Evolutionary conservation across 2,113 vertebrate genomes (phyloP).

Genomic region (Stegastes partitus): DNA sequence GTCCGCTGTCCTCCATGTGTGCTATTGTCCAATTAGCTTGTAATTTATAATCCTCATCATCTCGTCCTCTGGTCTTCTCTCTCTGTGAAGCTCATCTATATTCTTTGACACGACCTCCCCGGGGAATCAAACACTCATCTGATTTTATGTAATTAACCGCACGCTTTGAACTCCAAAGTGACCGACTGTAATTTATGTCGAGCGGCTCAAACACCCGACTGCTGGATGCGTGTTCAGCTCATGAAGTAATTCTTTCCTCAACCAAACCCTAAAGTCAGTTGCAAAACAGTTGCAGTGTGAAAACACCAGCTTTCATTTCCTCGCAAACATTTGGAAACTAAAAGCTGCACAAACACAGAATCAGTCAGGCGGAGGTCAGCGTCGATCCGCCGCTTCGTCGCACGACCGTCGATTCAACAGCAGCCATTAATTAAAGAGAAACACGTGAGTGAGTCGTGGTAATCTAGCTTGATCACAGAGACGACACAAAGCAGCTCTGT

Average conservation of each 20-base stretch:
- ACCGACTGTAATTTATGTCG: constrained; percentile 17
- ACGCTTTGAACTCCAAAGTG: constrained; percentile 3
- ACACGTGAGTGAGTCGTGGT: constrained; percentile 5
- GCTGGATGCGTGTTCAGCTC: constrained; percentile 11
- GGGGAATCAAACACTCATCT: not conserved
- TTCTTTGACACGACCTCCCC: not conserved
- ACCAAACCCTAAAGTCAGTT: constrained; percentile 12
- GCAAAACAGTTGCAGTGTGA: constrained; percentile 43
- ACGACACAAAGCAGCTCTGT: constrained; percentile 8
- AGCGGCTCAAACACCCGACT: constrained; percentile 2
- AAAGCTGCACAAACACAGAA: constrained; percentile 39
- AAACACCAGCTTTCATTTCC: constrained; percentile 41
- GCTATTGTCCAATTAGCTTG: constrained; percentile 13
- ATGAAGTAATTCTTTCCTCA: constrained; percentile 35
- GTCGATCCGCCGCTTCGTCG: not conserved
- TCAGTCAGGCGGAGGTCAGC: constrained; percentile 16
- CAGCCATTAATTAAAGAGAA: not conserved
- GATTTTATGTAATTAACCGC: constrained; percentile 2
- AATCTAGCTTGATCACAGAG: constrained; percentile 10
- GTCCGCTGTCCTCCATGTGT: not conserved
- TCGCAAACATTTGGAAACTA: constrained; percentile 11
- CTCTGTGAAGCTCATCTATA: constrained; percentile 1
- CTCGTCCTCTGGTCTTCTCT: no score
- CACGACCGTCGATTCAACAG: constrained; percentile 10
- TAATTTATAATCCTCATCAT: constrained; percentile 26